Conservation (phyloP, 2,113 vertebrate species). For the Harpagus bidentatus region DNA sequence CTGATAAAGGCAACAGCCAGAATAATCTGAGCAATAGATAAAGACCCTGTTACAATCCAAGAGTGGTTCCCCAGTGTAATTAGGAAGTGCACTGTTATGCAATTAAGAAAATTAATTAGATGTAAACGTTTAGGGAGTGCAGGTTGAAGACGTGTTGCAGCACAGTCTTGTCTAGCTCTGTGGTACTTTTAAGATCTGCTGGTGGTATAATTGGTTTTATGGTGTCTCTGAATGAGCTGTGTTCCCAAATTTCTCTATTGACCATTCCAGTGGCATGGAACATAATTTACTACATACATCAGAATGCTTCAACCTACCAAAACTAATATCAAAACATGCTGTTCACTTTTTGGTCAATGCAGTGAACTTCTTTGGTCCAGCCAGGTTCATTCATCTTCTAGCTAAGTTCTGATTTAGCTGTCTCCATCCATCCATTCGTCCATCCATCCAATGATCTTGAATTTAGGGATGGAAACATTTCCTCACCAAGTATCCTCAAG, state of each 20-base stretch:
- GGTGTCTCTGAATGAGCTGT: not conserved
- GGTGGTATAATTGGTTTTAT: not conserved
- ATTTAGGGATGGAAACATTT: not conserved
- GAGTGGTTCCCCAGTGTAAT: slow-evolving; percentile 38
- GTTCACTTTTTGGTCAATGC: not conserved
- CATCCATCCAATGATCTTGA: not conserved
- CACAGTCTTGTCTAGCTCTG: not conserved
- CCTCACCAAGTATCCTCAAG: not conserved
- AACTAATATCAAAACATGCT: not conserved
- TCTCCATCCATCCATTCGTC: not conserved
- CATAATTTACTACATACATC: not conserved
- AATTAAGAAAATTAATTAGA: slow-evolving; percentile 70
- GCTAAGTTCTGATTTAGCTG: not conserved
- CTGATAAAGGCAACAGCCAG: not conserved
- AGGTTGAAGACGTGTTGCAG: not conserved
- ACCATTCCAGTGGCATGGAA: not conserved
- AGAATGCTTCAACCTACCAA: not conserved
- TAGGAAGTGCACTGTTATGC: slow-evolving; percentile 48
- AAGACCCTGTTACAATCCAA: not conserved
- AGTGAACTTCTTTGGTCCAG: not conserved
- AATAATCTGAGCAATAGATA: slow-evolving; percentile 20
- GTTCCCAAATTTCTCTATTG: not conserved
- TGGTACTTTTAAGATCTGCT: not conserved
- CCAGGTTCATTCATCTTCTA: not conserved
- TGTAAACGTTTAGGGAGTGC: not conserved